Evolutionary conservation across 2,797 vertebrate genomes (phyloP).

Genomic region (Denticeps clupeoides): DNA sequence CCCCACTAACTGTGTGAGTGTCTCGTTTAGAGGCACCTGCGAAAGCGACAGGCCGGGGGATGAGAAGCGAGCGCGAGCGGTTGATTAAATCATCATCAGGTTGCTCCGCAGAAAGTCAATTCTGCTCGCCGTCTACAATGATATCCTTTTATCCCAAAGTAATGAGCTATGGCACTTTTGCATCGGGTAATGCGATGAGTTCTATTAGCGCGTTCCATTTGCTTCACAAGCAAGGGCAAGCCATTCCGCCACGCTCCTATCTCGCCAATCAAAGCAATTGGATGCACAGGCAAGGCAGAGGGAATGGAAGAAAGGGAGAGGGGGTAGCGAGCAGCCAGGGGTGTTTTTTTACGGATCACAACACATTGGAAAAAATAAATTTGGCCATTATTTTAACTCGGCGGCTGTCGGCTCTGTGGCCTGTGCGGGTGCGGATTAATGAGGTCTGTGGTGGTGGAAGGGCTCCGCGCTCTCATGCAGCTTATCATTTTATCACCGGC

Average conservation of each 20-base stretch:
- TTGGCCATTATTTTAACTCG: constrained; percentile 76
- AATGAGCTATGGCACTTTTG: constrained; percentile 99
- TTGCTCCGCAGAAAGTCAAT: constrained; percentile 97
- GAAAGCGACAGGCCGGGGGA: constrained; percentile 86
- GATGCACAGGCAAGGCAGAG: constrained; percentile 62
- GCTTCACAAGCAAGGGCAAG: constrained; percentile 97
- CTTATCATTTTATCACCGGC: not conserved
- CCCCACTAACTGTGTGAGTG: constrained; percentile 77
- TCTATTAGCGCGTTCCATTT: constrained; percentile 99
- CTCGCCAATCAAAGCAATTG: constrained; percentile 95
- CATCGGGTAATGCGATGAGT: constrained; percentile 97
- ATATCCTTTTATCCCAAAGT: constrained; percentile 99
- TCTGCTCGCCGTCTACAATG: constrained; percentile 98
- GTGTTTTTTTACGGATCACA: constrained; percentile 81
- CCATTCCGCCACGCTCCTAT: constrained; percentile 87
- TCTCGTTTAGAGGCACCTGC: constrained; percentile 96
- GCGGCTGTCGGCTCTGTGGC: constrained; percentile 36
- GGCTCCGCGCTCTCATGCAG: not conserved
- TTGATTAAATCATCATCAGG: constrained; percentile 99
- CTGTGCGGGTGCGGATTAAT: constrained; percentile 6
- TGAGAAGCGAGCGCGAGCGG: constrained; percentile 99
- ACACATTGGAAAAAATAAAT: constrained; percentile 69
- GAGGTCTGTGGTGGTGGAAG: not conserved
- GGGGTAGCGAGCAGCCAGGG: constrained; percentile 56
- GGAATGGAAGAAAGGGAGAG: constrained; percentile 44